Evolutionary conservation across 2,113 vertebrate genomes (phyloP).

Genomic region (Notechis scutatus): DNA sequence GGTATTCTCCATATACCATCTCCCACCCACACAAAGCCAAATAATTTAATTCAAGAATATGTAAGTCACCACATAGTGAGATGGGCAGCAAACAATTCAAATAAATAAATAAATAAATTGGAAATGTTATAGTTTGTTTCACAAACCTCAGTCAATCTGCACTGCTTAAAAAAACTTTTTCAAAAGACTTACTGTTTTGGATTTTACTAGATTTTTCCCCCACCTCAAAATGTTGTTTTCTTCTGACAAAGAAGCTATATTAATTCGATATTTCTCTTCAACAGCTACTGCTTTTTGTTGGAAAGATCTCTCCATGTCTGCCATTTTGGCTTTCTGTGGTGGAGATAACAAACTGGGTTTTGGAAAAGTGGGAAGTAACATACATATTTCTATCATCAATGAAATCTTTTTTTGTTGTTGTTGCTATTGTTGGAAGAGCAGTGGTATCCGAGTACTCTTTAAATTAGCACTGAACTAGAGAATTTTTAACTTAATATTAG

Average conservation of each 20-base stretch:
- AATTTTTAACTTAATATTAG: background rate
- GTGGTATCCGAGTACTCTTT: background rate
- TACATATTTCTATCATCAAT: background rate
- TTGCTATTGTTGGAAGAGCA: too few species aligned
- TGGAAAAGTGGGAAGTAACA: too few species aligned
- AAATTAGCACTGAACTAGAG: background rate
- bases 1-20: background rate
- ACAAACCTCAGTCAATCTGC: background rate
- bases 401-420: background rate
- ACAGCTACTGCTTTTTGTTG: slow-evolving; percentile 38
- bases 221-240: slow-evolving; percentile 62
- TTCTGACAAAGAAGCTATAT: slow-evolving; percentile 42
- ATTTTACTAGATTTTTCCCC: background rate
- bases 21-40: background rate
- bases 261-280: slow-evolving; percentile 54
- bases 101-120: background rate
- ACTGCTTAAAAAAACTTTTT: background rate
- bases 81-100: too few species aligned
- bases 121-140: background rate
- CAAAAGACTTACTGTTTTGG: background rate
- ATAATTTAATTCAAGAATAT: background rate
- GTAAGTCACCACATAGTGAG: background rate
- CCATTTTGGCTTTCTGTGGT: slow-evolving; percentile 49
- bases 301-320: slow-evolving; percentile 50
- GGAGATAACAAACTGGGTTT: background rate